Evolutionary conservation across 2,888 invertebrate species (phyloP), one percentile per base, ranked within the genome.

Genomic region (Podotricha telesiphe): DNA sequence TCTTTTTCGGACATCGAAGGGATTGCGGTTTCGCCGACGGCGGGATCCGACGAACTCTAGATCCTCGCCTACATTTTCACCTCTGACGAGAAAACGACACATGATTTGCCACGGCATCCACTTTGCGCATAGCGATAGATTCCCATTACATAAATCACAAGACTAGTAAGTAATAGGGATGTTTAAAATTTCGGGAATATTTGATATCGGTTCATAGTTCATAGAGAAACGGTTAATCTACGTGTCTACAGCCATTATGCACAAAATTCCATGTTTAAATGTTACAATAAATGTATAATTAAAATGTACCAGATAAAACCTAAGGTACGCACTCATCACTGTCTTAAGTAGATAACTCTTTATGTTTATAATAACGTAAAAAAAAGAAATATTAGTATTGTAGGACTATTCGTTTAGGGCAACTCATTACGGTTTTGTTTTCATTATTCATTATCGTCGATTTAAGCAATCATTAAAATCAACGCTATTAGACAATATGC

Each of bases 81-180:
- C 80, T 78, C 76, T 73, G 76, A 75, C 77, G 80, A 78, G 78
- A 74, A 75, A 71, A 71, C 75, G 76, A 72, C 78, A 78, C 80
- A 78, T 77, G 79, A 78, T 76, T 78, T 78, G 80, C 78, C 80
- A 81, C 73, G 71, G 73, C 73, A 72, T 67, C 67, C 70, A 28
- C 65, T 50, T 13, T n/a, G 40, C 58, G 47, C 65, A 47, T 65
- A 55, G 64, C 28, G 53, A 22, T 65, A 65, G 56, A 55, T 40
- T 73, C 79, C 80, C 82, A 76, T 76, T 74, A 74, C 78, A 78
- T 73, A 76, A 79, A 59, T 77, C 83, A 84, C 87, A 85, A 84
- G 86, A 85, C 86, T 84, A 86, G 79, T 80, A 76, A 86, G 78
- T 80, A 76, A 79, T 82, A 82, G 79, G 73, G 65, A 58, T 56